Conservation (phyloP, 2,797 vertebrate genomes). For the Sparidentex hasta region DNA sequence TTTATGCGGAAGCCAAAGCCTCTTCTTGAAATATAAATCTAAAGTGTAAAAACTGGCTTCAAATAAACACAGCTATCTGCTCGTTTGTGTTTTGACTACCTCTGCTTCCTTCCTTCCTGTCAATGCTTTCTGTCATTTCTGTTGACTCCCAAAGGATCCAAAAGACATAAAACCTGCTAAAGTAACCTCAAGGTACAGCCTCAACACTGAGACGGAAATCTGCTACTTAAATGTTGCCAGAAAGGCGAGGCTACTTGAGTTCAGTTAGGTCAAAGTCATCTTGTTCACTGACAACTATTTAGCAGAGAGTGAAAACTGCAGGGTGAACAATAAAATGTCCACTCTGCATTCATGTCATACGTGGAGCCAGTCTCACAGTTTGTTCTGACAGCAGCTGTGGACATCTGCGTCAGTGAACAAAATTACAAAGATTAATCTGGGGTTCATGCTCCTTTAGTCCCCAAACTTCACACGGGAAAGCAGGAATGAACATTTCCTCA, state of each 20-base stretch:
- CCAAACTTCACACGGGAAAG: constrained; percentile 30
- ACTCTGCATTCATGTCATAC: not conserved
- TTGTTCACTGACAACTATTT: constrained; percentile 9
- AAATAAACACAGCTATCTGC: constrained; percentile 29
- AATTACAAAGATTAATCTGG: constrained; percentile 16
- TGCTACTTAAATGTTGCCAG: constrained; percentile 16
- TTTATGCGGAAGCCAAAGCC: constrained; percentile 42
- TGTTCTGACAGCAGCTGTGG: constrained; percentile 12
- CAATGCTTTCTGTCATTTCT: constrained; percentile 6
- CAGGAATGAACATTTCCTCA: constrained; percentile 20
- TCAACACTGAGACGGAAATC: constrained; percentile 1
- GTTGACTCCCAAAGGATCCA: not conserved
- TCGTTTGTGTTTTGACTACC: constrained; percentile 16
- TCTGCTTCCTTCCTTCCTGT: constrained; percentile 18
- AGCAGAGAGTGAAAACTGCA: constrained; percentile 18
- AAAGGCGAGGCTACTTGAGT: not conserved
- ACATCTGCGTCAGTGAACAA: constrained; percentile 4
- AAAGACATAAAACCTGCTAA: not conserved
- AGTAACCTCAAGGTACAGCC: not conserved
- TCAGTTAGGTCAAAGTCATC: constrained; percentile 6
- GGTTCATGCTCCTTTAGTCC: constrained; percentile 23
- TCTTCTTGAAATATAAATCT: constrained; percentile 44
- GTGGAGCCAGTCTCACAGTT: not conserved
- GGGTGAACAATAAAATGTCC: constrained; percentile 1
- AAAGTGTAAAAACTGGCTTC: constrained; percentile 15